phyloP scores from a whole-genome alignment of 2,888 invertebrate genomes.

The Allacma fusca region DNA sequence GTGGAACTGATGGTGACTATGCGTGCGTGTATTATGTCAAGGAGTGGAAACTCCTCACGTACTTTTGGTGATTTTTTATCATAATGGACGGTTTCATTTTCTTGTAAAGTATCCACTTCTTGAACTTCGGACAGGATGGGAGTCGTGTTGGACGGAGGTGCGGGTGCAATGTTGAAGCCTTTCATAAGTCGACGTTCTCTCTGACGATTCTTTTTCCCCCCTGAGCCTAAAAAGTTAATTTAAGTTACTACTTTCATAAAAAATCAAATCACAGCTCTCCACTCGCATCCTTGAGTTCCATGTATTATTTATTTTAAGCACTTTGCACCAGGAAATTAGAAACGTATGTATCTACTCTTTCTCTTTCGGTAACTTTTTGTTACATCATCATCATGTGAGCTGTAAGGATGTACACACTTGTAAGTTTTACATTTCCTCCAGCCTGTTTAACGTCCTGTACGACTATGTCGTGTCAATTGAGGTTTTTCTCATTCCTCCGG shows the following conservation, averaged over 20 bases:
- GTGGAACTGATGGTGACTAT: too few relatives aligned
- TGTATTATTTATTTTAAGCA: constrained; percentile 1
- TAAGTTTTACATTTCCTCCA: background rate
- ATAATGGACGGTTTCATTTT: constrained; percentile 60
- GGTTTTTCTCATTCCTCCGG: background rate
- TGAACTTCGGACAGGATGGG: constrained; percentile 63
- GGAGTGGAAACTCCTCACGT: constrained; percentile 14
- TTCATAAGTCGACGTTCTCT: constrained; percentile 93
- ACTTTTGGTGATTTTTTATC: constrained; percentile 62
- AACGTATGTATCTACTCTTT: background rate
- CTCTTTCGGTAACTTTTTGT: too few relatives aligned
- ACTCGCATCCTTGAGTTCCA: background rate
- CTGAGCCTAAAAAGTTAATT: constrained; percentile 72
- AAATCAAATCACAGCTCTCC: background rate
- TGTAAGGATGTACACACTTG: background rate
- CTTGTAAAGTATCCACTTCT: constrained; percentile 58
- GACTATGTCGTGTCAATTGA: background rate
- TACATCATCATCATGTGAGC: too few relatives aligned
- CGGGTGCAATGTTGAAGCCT: constrained; percentile 87
- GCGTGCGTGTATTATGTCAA: too few relatives aligned
- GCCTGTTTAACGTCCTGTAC: background rate
- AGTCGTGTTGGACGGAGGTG: constrained; percentile 65
- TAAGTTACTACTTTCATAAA: constrained; percentile 1
- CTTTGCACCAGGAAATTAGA: background rate
- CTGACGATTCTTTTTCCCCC: constrained; percentile 92